Conservation (phyloP, 2,888 invertebrate genomes). For the Ophraella communa region DNA sequence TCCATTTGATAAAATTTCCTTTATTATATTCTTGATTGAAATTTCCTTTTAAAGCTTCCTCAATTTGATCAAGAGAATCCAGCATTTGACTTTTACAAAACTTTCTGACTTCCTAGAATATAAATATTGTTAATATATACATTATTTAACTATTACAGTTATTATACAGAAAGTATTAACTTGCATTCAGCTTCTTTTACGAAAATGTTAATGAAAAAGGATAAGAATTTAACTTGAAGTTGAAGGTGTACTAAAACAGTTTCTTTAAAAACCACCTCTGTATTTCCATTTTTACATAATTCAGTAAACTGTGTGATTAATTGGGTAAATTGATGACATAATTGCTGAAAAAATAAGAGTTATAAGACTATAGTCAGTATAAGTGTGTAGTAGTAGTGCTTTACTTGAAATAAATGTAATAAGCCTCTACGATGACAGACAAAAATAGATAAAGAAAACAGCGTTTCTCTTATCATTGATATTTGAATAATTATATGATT, state of each 20-base stretch:
- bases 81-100: slow-evolving; percentile 45
- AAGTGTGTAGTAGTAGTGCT: background rate
- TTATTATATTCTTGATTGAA: slow-evolving; percentile 30
- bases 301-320: slow-evolving; percentile 32
- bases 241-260: slow-evolving; percentile 36
- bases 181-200: slow-evolving; percentile 38
- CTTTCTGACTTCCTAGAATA: slow-evolving; percentile 30
- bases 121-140: background rate
- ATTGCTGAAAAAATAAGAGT: slow-evolving; percentile 32
- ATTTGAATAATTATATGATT: slow-evolving; percentile 10
- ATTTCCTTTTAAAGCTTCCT: slow-evolving; percentile 32
- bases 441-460: slow-evolving; percentile 15
- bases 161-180: slow-evolving; percentile 37
- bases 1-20: slow-evolving; percentile 53
- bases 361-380: background rate
- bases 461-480: slow-evolving; percentile 10
- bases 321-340: slow-evolving; percentile 35
- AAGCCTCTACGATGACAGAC: slow-evolving; percentile 25
- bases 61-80: slow-evolving; percentile 44
- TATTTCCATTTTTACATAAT: slow-evolving; percentile 25
- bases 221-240: slow-evolving; percentile 40
- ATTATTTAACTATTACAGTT: background rate
- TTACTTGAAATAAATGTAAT: slow-evolving; percentile 37
- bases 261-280: slow-evolving; percentile 26
- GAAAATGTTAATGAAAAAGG: slow-evolving; percentile 40